Evolutionary conservation across 2,113 vertebrate species (phyloP).

Genomic region (Ailuropoda melanoleuca): DNA sequence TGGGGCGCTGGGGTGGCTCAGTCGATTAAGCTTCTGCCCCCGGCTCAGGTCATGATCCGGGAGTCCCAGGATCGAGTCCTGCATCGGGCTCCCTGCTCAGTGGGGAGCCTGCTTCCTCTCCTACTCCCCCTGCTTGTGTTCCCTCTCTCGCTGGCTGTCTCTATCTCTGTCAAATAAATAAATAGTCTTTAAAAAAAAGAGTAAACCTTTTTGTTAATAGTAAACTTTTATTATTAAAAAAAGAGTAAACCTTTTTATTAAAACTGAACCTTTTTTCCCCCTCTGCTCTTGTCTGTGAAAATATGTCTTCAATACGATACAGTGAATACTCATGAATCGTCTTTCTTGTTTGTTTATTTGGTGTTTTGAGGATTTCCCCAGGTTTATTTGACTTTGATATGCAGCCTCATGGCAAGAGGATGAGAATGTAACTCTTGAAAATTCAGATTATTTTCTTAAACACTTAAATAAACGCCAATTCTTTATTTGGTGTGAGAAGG

Average conservation of each 20-base stretch:
- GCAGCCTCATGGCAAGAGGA: not conserved
- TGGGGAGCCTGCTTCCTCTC: too few relatives aligned
- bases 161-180: too few relatives aligned
- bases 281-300: not conserved
- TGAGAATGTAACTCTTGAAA: not conserved
- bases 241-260: not conserved
- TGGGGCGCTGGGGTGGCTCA: too few relatives aligned
- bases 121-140: too few relatives aligned
- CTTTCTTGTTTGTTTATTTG: not conserved
- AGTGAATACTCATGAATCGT: not conserved
- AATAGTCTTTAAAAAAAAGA: too few relatives aligned
- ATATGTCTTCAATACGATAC: not conserved
- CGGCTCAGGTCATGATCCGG: too few relatives aligned
- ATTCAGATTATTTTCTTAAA: constrained; percentile 4
- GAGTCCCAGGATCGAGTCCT: too few relatives aligned
- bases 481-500: not conserved
- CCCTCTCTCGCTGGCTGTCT: too few relatives aligned
- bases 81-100: too few relatives aligned
- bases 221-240: not conserved
- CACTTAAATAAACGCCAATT: not conserved
- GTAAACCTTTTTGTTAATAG: not conserved
- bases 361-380: not conserved
- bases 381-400: not conserved
- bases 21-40: too few relatives aligned
- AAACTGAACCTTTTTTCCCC: not conserved